Base-by-base conservation (phyloP, 2,113 vertebrate genomes). In the Tenebrosternarchus preto region DNA sequence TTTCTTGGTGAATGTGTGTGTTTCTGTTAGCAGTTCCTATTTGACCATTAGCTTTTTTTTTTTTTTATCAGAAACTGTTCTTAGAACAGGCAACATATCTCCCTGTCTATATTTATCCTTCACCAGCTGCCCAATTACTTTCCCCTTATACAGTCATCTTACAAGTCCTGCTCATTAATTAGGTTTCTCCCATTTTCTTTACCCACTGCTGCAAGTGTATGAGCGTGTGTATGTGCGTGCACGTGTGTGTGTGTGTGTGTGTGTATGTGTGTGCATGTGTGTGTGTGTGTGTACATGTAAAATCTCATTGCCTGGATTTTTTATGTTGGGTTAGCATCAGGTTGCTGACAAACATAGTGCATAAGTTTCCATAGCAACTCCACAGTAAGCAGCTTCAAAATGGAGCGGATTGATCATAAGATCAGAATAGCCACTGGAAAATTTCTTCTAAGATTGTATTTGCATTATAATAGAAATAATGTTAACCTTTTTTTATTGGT, bases 291-390 rank as follows among this genome's bases (percentile, higher is more conserved):
- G 64, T 73, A 25, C 9, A 5, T 56, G 60, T 66, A 11, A 9
- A 53, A 31, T 29, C 63, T 61, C 57, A 55, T 61, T n/a, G 12
- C 29, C 31, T 31, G 72, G 56, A 67, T 73, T 56, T 87, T 85
- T 87, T 85, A 83, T 84, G 82, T 83, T 81, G 73, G 59, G 82
- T 77, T 85, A 86, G 71, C 57, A 78, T 70, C 84, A 69, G 84
- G 31, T 50, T 4, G 22, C 87, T 88, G 89, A 91, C 87, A 87
- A 91, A 89, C 84, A 86, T 82, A 85, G 87, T 81, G 84, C 83
- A 85, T 53, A 83, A 29, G 91, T 92, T 91, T 90, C 92, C 91
- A 93, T 93, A 89, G 91, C 91, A 92, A 93, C 92, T 86, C 87
- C 86, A 84, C 87, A 88, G 80, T 87, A 90, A 73, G 63, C 36